phyloP scores from a whole-genome alignment of 1,140 invertebrate genomes.

The Aporrectodea caliginosa region DNA sequence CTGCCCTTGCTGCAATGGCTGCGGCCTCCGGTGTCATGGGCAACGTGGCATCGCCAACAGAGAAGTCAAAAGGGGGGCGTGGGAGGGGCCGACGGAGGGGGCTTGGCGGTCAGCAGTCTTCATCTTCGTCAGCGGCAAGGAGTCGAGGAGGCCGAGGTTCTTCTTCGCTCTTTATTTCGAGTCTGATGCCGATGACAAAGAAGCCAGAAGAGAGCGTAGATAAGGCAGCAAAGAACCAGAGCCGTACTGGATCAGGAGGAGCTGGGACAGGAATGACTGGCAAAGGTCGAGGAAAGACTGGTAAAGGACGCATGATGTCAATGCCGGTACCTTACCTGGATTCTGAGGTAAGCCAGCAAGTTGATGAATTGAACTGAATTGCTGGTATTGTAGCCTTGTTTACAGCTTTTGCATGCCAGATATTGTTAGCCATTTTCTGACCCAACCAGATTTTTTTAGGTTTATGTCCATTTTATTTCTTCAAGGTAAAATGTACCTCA shows the following conservation, averaged over 20 bases:
- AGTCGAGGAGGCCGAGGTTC: not conserved
- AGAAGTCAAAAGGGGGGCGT: not conserved
- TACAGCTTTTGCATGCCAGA: too few species aligned
- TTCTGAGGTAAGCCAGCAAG: not conserved
- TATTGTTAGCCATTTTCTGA: too few species aligned
- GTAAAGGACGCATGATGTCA: not conserved
- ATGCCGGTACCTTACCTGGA: not conserved
- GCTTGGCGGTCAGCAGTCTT: not conserved
- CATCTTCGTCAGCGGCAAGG: not conserved
- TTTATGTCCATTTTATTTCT: too few species aligned
- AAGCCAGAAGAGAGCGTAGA: not conserved
- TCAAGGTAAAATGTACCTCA: too few species aligned
- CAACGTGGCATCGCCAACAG: not conserved
- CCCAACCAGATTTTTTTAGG: too few species aligned
- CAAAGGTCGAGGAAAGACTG: not conserved
- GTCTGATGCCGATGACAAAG: slow-evolving; percentile 9
- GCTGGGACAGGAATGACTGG: not conserved
- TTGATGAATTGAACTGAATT: too few species aligned
- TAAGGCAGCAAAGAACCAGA: too few species aligned
- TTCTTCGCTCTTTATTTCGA: slow-evolving; percentile 8
- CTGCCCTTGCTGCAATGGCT: not conserved
- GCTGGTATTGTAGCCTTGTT: too few species aligned
- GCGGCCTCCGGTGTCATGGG: not conserved
- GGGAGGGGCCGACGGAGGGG: slow-evolving; percentile 17
- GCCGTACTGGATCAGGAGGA: not conserved